Base-by-base conservation (phyloP, 2,888 invertebrate species). In the Platypus cylindrus region DNA sequence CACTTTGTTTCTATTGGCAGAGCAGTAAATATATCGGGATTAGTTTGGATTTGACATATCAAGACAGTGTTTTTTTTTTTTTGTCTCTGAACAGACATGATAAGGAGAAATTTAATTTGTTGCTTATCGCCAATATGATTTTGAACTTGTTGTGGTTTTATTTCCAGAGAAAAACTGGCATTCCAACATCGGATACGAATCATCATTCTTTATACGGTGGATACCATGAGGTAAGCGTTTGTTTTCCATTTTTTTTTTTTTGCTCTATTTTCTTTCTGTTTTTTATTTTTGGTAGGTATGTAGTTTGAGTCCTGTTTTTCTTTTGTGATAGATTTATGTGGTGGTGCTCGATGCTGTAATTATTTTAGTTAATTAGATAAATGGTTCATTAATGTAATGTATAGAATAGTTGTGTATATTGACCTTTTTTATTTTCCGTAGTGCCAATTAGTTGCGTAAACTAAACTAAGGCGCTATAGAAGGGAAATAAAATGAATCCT, bases 131-230 rank as follows among this genome's bases (percentile, higher is more conserved):
- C n/a, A n/a, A n/a, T n/a, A n/a, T n/a, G n/a, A n/a, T n/a, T n/a
- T n/a, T n/a, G n/a, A n/a, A 13, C 26, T 27, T n/a, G 27, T 33
- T 25, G n/a, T 34, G 29, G 16, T 20, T 31, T 16, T 31, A 36
- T 34, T 50, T 52, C 16, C 50, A 65, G 65, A 63, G 65, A 58
- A 65, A 64, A 62, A 38, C 32, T 24, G 60, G 60, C 45, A 59
- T 52, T 34, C 50, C 54, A 23, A 48, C 51, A 28, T 50, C 56
- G 29, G 64, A 62, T 42, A 52, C 55, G 37, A 64, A 63, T 48
- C 63, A 64, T 47, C 63, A 65, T 46, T 53, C 62, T 12, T 53
- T 60, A 36, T 60, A 47, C 44, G 43, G 53, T 9, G 51, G 53
- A 31, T 58, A 52, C 41, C 52, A 53, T 33, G 58, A 58, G 53